Percentiles rank a stretch among this genome's conserved stretches.
These are phyloP conservation scores for Caenorhabditis wallacei DNA, from an alignment of 2,888 invertebrate species.

Conservation along the genomic window DNA sequence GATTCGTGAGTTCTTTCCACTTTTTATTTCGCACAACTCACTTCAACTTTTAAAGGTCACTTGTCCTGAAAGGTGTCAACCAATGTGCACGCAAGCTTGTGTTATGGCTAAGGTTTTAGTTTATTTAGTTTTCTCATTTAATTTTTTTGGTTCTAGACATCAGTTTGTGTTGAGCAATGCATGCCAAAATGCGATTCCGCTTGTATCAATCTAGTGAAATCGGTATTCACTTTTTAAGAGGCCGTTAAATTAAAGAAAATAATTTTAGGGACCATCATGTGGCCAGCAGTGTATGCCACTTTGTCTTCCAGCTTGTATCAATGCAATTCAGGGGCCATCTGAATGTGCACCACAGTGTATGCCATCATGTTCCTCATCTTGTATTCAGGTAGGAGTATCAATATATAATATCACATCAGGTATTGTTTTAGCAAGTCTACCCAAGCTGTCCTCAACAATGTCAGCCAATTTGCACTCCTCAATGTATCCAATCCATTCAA, in stretches of 20 bases:
- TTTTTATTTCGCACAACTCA: background rate
- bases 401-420: background rate
- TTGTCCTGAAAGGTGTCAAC: conserved; percentile 71
- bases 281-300: conserved; percentile 71
- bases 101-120: conserved; percentile 64
- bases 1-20: conserved; percentile 39
- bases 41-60: conserved; percentile 44
- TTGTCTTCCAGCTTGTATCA: conserved; percentile 71
- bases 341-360: conserved; percentile 68
- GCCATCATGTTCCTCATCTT: conserved; percentile 67
- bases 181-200: conserved; percentile 67
- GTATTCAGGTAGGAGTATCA: conserved; percentile 59
- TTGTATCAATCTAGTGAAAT: conserved; percentile 63
- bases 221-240: conserved; percentile 27
- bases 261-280: conserved; percentile 55
- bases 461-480: conserved; percentile 68
- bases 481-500: conserved; percentile 69
- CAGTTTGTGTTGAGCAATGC: conserved; percentile 64
- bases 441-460: conserved; percentile 66
- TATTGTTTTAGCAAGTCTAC: conserved; percentile 36
- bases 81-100: conserved; percentile 74
- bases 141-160: conserved; percentile 38
- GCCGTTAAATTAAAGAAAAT: too few species aligned
- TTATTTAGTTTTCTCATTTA: conserved; percentile 3
- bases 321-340: conserved; percentile 52